phyloP scores from a whole-genome alignment of 1,140 invertebrate species.

The Plodia interpunctella region DNA sequence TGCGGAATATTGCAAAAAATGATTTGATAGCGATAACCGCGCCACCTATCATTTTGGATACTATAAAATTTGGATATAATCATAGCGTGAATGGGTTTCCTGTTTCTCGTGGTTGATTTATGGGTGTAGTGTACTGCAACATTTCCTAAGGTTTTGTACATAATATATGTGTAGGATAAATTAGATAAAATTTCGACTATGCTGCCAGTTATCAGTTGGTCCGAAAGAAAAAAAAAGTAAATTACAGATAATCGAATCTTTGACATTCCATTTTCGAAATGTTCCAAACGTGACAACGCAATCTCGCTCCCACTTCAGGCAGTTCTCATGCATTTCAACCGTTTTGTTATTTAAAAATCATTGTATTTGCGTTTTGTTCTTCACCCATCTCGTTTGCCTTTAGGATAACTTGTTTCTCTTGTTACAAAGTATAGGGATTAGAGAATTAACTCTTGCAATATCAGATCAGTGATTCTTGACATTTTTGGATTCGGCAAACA shows the following conservation, averaged over 20 bases:
- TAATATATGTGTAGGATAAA: too few relatives aligned
- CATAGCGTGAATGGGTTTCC: neutral
- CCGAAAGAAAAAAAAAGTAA: neutral
- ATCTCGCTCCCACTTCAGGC: conserved; percentile 16
- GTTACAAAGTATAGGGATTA: neutral
- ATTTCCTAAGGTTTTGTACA: neutral
- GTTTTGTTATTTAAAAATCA: conserved; percentile 51
- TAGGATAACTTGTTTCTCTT: conserved; percentile 30
- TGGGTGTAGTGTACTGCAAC: neutral
- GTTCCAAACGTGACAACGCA: conserved; percentile 16
- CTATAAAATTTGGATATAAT: conserved; percentile 6
- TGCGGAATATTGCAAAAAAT: neutral
- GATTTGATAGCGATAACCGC: neutral
- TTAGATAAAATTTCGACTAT: too few relatives aligned
- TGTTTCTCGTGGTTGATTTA: neutral
- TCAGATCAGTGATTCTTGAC: too few relatives aligned
- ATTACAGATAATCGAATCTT: neutral
- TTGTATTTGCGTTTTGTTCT: conserved; percentile 48
- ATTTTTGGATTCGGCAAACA: too few relatives aligned
- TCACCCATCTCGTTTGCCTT: conserved; percentile 42
- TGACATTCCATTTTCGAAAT: conserved; percentile 4
- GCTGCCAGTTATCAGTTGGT: too few relatives aligned
- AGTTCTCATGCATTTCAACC: conserved; percentile 30
- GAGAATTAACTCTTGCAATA: neutral
- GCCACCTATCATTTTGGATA: neutral